Evolutionary conservation across 2,888 invertebrate species (phyloP).

Genomic region (Acanthosoma haemorrhoidale): DNA sequence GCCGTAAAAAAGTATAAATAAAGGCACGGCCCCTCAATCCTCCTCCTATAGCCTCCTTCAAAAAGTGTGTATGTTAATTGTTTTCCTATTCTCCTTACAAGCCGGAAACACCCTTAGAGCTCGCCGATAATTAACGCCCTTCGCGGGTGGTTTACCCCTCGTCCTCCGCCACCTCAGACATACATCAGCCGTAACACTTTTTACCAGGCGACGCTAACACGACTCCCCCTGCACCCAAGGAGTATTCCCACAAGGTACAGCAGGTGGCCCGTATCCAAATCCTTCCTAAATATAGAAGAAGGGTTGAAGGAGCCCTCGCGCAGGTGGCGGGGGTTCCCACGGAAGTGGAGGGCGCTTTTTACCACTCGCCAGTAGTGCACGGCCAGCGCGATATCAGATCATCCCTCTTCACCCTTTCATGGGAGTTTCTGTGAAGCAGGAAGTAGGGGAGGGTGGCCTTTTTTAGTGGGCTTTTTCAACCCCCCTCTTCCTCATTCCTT

Average conservation of each 20-base stretch:
- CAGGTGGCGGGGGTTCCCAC: constrained; percentile 21
- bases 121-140: neutral
- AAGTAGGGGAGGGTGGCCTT: neutral
- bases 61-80: too few species aligned
- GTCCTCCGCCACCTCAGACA: neutral
- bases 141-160: neutral
- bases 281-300: constrained; percentile 19
- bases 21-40: too few species aligned
- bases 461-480: neutral
- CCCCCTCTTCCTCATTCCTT: neutral
- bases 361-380: neutral
- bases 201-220: neutral
- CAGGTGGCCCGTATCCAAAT: neutral
- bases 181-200: neutral
- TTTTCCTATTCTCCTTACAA: too few species aligned
- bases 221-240: too few species aligned
- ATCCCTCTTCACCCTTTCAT: constrained; percentile 4
- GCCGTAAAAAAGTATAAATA: too few species aligned
- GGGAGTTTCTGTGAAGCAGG: too few species aligned
- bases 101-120: too few species aligned
- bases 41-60: too few species aligned
- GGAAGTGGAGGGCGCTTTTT: constrained; percentile 7
- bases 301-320: neutral
- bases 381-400: constrained; percentile 16
- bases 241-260: neutral